Conservation (phyloP, 2,888 invertebrate species). For the Chorisops tibialis region DNA sequence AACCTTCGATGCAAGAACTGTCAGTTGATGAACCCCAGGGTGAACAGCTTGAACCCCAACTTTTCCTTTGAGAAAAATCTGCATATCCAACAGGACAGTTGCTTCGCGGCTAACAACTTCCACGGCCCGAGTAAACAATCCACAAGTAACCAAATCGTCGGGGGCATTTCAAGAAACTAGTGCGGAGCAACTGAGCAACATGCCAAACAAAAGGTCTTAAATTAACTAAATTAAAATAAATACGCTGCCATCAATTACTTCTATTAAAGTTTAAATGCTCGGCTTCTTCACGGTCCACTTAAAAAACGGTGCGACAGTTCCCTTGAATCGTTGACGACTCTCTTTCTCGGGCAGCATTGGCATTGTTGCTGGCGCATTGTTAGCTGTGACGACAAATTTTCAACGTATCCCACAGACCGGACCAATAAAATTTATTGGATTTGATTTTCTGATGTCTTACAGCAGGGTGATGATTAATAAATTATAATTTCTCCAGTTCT, state of each 20-base stretch:
- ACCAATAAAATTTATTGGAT: slow-evolving; percentile 22
- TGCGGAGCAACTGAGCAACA: background rate
- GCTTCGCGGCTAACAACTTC: too few relatives aligned
- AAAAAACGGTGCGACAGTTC: background rate
- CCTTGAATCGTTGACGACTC: background rate
- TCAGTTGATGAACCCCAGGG: too few relatives aligned
- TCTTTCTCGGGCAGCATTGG: background rate
- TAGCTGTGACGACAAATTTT: background rate
- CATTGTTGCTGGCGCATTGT: too few relatives aligned
- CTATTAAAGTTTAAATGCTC: slow-evolving; percentile 29
- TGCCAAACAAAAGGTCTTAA: slow-evolving; percentile 34
- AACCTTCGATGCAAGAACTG: too few relatives aligned
- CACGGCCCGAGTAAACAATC: too few relatives aligned
- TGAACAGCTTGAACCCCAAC: too few relatives aligned
- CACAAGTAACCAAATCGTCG: too few relatives aligned
- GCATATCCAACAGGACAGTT: too few relatives aligned
- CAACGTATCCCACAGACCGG: slow-evolving; percentile 2
- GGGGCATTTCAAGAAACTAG: too few relatives aligned
- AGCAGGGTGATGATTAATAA: slow-evolving; percentile 20
- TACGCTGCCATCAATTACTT: slow-evolving; percentile 36
- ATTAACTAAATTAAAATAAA: slow-evolving; percentile 36
- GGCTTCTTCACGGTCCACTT: slow-evolving; percentile 25
- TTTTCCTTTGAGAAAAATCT: too few relatives aligned
- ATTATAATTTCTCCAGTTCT: slow-evolving; percentile 11
- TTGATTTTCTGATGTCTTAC: slow-evolving; percentile 17